Evolutionary conservation across 35 echinoderm and acorn worm species (phyloP).

Genomic region (Ptychodera flava): DNA sequence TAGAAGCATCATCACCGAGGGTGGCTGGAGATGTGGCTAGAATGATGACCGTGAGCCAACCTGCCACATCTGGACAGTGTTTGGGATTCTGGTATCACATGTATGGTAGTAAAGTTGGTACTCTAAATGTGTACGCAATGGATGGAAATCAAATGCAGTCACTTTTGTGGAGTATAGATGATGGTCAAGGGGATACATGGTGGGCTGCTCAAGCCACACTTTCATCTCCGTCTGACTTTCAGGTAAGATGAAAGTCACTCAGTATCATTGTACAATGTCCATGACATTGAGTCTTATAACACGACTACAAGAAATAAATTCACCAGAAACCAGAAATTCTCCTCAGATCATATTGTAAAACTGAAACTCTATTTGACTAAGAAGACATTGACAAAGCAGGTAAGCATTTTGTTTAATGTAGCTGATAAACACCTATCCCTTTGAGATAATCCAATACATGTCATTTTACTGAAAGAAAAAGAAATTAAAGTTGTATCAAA

Average conservation of each 20-base stretch:
- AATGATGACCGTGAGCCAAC: not conserved
- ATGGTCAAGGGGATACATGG: constrained; percentile 3
- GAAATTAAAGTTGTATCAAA: no score
- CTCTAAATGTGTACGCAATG: constrained; percentile 4
- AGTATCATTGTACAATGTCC: not conserved
- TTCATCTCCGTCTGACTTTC: not conserved
- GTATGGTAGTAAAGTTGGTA: constrained; percentile 4
- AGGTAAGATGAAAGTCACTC: constrained; percentile 12
- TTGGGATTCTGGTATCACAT: constrained; percentile 12
- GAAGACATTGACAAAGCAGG: no score
- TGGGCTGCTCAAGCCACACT: not conserved
- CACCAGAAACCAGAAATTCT: no score
- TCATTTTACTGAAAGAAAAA: no score
- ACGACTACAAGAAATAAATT: no score
- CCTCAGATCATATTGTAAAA: no score
- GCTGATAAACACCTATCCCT: no score
- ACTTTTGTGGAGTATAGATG: not conserved
- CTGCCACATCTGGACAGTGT: constrained; percentile 1
- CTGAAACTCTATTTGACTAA: no score
- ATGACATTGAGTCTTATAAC: no score
- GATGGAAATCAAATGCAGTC: not conserved
- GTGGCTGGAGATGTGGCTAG: constrained; percentile 2
- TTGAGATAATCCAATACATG: no score
- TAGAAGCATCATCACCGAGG: constrained; percentile 29
- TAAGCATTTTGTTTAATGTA: no score